Base-by-base conservation (phyloP, 2,113 vertebrate genomes). In the Heterotilapia buettikoferi region DNA sequence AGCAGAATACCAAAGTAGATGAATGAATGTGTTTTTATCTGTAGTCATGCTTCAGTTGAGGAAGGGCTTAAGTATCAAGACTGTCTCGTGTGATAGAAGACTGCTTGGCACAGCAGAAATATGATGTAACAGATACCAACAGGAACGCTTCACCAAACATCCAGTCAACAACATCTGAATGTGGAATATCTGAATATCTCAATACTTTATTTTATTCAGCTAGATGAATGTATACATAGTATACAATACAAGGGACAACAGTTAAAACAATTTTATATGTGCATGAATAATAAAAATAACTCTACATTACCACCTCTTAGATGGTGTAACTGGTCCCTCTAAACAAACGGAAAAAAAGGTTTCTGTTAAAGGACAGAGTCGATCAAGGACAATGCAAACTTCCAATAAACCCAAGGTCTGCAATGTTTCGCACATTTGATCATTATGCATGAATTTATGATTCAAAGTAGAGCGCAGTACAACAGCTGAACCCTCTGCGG, bases 191-290 rank as follows among this genome's bases (percentile, higher is more conserved):
- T 76, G 14, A 78, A 78, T 50, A 50, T 7, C 24, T 78, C 16
- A 78, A 50, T 90, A 85, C 81, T 93, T 95, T 93, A 92, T 93
- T 94, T 88, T 53, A 87, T 92, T 92, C 87, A 92, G 81, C 86
- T 90, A 89, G 81, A 92, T 94, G 57, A 86, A 89, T 95, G 95
- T 95, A 96, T 96, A 96, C 94, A 95, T 93, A 95, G 95, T 95
- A 96, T 95, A 96, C 95, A 95, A 87, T 92, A 89, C 88, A 93
- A 86, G 86, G 63, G 19, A 89, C 84, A 92, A 86, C 5, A 86
- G 54, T 82, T 87, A 29, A 86, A 90, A 91, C 26, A 90, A 91
- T 7, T 89, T 43, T 50, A 89, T 71, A 80, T 90, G 88, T 91
- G 91, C 89, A 93, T 57, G 21, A 78, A 87, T 91, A 9, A 54